Evolutionary conservation across 2,888 invertebrate species (phyloP).

Genomic region (Microctonus hyperodae): DNA sequence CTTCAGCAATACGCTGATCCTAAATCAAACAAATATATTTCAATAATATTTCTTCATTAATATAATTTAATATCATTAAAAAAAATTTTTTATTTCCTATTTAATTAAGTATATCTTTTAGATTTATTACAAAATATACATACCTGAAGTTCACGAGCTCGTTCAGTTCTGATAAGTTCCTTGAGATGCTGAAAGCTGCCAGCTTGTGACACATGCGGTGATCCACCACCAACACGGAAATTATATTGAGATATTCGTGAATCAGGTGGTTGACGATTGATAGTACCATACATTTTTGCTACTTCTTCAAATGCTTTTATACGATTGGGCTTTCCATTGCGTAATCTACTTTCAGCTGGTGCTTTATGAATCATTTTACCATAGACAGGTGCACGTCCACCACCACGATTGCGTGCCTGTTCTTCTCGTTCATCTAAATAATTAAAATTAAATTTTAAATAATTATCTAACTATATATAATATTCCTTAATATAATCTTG

Average conservation of each 20-base stretch:
- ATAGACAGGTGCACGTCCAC: slow-evolving; percentile 68
- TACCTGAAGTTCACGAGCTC: slow-evolving; percentile 73
- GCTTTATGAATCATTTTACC: slow-evolving; percentile 78
- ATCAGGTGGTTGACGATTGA: slow-evolving; percentile 65
- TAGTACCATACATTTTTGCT: slow-evolving; percentile 64
- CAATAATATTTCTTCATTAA: no score
- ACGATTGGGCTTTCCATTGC: slow-evolving; percentile 61
- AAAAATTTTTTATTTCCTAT: no score
- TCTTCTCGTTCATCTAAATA: slow-evolving; percentile 26
- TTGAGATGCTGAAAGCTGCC: slow-evolving; percentile 79
- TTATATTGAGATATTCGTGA: slow-evolving; percentile 61
- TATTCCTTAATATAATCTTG: background rate
- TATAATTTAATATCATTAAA: no score
- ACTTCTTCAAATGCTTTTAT: slow-evolving; percentile 66
- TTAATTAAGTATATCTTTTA: no score
- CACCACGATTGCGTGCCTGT: slow-evolving; percentile 50
- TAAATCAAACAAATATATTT: slow-evolving; percentile 56
- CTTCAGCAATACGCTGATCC: slow-evolving; percentile 77
- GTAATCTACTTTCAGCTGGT: slow-evolving; percentile 64
- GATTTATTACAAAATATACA: slow-evolving; percentile 5
- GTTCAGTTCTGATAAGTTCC: slow-evolving; percentile 79
- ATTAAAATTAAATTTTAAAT: background rate
- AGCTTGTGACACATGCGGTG: slow-evolving; percentile 53
- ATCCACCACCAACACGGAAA: slow-evolving; percentile 44
- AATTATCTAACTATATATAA: background rate